phyloP scores from a whole-genome alignment of 2,888 invertebrate genomes.

The Lepidochitona cinerea region DNA sequence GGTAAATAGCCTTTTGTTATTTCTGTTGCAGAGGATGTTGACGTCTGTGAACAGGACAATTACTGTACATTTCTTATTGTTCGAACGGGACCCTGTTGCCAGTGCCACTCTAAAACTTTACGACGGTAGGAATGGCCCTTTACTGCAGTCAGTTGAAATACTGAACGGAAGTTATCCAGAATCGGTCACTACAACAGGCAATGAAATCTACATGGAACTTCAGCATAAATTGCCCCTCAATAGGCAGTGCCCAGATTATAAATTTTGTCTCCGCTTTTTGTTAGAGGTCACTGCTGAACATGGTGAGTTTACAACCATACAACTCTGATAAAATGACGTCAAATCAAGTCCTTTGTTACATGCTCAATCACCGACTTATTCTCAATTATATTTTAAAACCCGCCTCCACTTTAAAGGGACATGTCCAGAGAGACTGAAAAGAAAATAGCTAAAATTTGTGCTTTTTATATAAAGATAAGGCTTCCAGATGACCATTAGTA shows the following conservation, averaged over 20 bases:
- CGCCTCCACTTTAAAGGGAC: too few species aligned
- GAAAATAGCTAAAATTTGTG: too few species aligned
- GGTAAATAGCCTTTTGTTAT: too few species aligned
- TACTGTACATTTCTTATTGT: slow-evolving; percentile 88
- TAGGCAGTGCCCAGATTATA: slow-evolving; percentile 39
- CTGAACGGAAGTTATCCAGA: slow-evolving; percentile 91
- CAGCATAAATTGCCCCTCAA: slow-evolving; percentile 60
- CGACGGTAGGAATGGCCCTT: slow-evolving; percentile 40
- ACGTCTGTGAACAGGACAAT: slow-evolving; percentile 79
- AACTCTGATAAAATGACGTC: too few species aligned
- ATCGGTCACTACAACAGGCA: slow-evolving; percentile 79
- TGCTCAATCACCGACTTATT: too few species aligned
- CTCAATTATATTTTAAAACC: too few species aligned
- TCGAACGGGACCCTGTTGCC: slow-evolving; percentile 78
- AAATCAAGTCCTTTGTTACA: too few species aligned
- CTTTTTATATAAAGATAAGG: too few species aligned
- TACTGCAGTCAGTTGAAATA: slow-evolving; percentile 74
- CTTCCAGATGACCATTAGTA: too few species aligned
- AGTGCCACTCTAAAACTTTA: slow-evolving; percentile 73
- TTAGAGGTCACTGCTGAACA: slow-evolving; percentile 44
- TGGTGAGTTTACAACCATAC: too few species aligned
- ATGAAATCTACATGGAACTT: slow-evolving; percentile 86
- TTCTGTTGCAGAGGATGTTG: not conserved
- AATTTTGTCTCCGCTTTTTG: slow-evolving; percentile 52
- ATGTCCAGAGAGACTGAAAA: too few species aligned